Conservation (phyloP, 2,888 invertebrate genomes). For the Chorisops tibialis region DNA sequence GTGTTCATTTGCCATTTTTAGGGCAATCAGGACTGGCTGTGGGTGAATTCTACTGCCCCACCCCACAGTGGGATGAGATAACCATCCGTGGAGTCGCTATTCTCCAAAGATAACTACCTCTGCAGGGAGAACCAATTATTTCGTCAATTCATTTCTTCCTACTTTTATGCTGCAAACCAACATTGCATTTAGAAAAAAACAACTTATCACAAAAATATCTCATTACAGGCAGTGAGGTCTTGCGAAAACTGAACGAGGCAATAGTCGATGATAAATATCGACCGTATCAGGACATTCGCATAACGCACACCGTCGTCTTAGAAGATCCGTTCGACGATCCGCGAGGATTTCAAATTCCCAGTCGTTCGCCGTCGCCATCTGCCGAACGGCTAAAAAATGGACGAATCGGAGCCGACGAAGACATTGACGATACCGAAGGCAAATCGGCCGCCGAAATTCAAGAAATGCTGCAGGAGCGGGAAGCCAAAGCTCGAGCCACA, state of each 20-base stretch:
- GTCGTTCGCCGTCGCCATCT: slow-evolving; percentile 85
- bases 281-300: slow-evolving; percentile 92
- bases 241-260: slow-evolving; percentile 87
- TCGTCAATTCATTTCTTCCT: no score
- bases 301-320: slow-evolving; percentile 92
- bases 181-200: no score
- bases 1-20: no score
- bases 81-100: no score
- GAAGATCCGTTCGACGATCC: slow-evolving; percentile 97
- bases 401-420: slow-evolving; percentile 90
- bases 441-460: slow-evolving; percentile 79
- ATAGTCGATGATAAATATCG: slow-evolving; percentile 86
- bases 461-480: slow-evolving; percentile 83
- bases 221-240: slow-evolving; percentile 58
- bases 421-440: slow-evolving; percentile 84
- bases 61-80: no score
- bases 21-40: no score
- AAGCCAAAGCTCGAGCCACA: slow-evolving; percentile 94
- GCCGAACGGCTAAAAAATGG: slow-evolving; percentile 77
- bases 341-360: slow-evolving; percentile 69
- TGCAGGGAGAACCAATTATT: no score
- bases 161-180: no score
- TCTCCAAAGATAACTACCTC: no score
- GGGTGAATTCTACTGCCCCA: no score
- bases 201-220: no score